These are phyloP conservation scores for Pycnomerus fuliginosus DNA, from an alignment of 2,888 invertebrate genomes.

Conservation along the genomic window DNA sequence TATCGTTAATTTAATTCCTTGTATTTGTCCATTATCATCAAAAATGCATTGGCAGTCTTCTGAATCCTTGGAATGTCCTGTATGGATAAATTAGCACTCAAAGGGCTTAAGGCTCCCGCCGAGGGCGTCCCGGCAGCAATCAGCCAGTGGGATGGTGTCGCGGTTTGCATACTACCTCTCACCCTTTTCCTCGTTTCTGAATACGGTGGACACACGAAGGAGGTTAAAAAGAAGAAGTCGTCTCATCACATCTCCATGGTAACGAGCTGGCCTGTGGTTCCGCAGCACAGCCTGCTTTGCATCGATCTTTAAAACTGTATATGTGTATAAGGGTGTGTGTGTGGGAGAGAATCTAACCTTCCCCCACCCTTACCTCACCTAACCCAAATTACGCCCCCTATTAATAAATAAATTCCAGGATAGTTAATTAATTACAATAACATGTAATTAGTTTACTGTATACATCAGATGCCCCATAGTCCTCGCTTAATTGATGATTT, in stretches of 20 bases:
- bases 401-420: neutral
- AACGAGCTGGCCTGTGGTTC: slow-evolving; percentile 55
- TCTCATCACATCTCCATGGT: slow-evolving; percentile 56
- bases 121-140: slow-evolving; percentile 33
- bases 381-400: neutral
- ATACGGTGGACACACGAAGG: slow-evolving; percentile 51
- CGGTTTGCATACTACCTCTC: slow-evolving; percentile 32
- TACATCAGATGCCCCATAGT: too few relatives aligned
- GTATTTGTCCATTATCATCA: too few relatives aligned
- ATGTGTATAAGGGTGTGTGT: slow-evolving; percentile 37
- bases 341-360: slow-evolving; percentile 31
- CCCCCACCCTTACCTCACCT: neutral
- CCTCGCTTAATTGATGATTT: too few relatives aligned
- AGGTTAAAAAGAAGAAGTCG: slow-evolving; percentile 56
- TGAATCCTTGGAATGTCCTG: too few relatives aligned
- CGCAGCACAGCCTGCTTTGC: slow-evolving; percentile 50
- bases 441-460: too few relatives aligned
- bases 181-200: slow-evolving; percentile 28
- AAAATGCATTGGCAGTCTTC: too few relatives aligned
- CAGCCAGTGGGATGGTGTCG: slow-evolving; percentile 39
- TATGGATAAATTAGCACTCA: too few relatives aligned
- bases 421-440: slow-evolving; percentile 3
- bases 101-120: neutral
- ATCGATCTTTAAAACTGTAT: slow-evolving; percentile 55
- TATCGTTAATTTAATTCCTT: too few relatives aligned